phyloP scores from a whole-genome alignment of 2,113 vertebrate species.

The Syrmaticus mikado region DNA sequence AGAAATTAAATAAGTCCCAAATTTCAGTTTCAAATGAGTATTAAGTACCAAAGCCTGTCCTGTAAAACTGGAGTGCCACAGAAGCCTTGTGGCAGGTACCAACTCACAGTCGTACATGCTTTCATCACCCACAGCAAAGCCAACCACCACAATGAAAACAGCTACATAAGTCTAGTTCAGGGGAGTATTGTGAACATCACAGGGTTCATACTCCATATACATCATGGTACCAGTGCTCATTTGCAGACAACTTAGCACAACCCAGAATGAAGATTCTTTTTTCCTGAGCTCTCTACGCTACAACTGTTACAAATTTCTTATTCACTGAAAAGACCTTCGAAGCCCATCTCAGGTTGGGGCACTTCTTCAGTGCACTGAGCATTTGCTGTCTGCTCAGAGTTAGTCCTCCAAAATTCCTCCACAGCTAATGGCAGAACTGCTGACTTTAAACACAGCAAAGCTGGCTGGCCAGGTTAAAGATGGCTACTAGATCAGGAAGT shows the following conservation, averaged over 20 bases:
- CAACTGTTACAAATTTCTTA: not conserved
- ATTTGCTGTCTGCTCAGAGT: not conserved
- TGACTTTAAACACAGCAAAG: accelerated
- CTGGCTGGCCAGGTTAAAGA: not conserved
- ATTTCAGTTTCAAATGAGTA: not conserved
- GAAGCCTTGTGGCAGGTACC: accelerated
- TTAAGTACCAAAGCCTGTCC: not conserved
- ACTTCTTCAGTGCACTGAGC: not conserved
- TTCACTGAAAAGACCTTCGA: not conserved
- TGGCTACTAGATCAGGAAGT: not conserved
- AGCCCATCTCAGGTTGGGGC: not conserved
- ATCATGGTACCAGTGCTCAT: accelerated
- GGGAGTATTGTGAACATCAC: accelerated
- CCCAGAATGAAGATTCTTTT: not conserved
- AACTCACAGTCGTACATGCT: accelerated
- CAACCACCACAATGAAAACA: not conserved
- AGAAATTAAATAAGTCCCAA: not conserved
- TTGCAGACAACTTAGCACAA: not conserved
- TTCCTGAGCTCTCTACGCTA: accelerated
- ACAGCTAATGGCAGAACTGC: accelerated
- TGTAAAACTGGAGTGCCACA: not conserved
- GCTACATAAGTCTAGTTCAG: accelerated
- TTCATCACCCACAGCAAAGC: not conserved
- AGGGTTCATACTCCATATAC: not conserved
- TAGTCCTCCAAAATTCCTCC: not conserved